Evolutionary conservation across 2,797 vertebrate genomes (phyloP).

Genomic region (Spinibarbus caldwelli): DNA sequence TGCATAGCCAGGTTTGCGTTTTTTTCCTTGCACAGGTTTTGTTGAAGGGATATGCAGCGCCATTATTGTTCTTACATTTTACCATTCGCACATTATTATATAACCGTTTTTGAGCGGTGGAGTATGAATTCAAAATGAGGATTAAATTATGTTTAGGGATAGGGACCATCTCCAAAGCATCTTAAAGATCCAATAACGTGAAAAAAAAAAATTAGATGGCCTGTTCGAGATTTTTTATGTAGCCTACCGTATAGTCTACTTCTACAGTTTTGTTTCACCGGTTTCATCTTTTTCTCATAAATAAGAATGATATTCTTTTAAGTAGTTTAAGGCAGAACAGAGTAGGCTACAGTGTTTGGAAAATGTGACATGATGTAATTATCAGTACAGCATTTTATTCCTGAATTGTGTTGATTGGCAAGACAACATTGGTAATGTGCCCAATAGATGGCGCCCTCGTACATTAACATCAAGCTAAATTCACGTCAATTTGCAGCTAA

Average conservation of each 20-base stretch:
- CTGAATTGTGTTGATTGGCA: constrained; percentile 1
- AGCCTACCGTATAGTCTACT: not conserved
- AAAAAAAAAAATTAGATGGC: not conserved
- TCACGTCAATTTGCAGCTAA: constrained; percentile 40
- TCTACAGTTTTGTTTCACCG: not conserved
- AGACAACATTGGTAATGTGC: not conserved
- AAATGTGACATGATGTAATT: constrained; percentile 8
- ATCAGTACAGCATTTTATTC: not conserved
- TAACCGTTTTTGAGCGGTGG: not conserved
- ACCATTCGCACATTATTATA: not conserved
- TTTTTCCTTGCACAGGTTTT: not conserved
- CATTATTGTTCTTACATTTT: constrained; percentile 6
- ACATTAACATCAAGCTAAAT: constrained; percentile 3
- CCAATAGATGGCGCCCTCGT: constrained; percentile 55
- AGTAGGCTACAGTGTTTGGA: not conserved
- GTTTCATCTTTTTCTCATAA: not conserved
- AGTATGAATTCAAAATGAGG: not conserved
- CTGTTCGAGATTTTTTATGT: not conserved
- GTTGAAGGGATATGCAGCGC: not conserved
- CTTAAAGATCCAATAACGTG: not conserved
- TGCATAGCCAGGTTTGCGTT: not conserved
- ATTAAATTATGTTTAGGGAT: not conserved
- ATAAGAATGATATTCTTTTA: not conserved
- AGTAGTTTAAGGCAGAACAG: not conserved
- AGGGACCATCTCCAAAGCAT: not conserved